These are phyloP conservation scores for Chaunax sp. DNA, from an alignment of 2,797 vertebrate species.

Conservation along the genomic window DNA sequence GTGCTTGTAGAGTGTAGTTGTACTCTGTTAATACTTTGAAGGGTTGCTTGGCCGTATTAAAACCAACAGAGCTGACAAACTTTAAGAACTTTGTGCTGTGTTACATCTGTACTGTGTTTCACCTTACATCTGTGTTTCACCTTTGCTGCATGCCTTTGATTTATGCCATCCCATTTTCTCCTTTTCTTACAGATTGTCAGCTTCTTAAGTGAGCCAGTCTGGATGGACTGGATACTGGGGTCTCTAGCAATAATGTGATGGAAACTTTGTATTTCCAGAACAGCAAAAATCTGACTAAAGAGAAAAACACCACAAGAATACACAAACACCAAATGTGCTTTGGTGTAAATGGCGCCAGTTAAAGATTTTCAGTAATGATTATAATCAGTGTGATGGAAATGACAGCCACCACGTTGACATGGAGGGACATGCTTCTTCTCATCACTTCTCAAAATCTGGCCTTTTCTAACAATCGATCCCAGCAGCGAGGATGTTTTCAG, in stretches of 20 bases:
- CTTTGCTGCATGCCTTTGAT: conserved; percentile 84
- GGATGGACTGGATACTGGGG: conserved; percentile 92
- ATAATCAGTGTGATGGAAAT: conserved; percentile 62
- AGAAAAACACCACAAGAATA: conserved; percentile 39
- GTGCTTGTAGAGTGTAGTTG: conserved; percentile 11
- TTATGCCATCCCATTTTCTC: conserved; percentile 90
- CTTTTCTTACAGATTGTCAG: conserved; percentile 96
- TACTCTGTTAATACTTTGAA: conserved; percentile 7
- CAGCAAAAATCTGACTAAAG: conserved; percentile 55
- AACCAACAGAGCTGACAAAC: conserved; percentile 27
- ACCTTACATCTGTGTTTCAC: conserved; percentile 73
- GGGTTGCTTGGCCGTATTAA: conserved; percentile 35
- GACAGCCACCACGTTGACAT: conserved; percentile 80
- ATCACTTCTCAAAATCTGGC: conserved; percentile 39
- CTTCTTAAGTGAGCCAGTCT: conserved; percentile 93
- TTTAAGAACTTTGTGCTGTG: conserved; percentile 6
- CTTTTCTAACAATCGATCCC: conserved; percentile 21
- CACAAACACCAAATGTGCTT: conserved; percentile 60
- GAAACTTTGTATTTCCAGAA: conserved; percentile 70
- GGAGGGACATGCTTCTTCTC: conserved; percentile 63
- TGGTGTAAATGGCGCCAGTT: conserved; percentile 23
- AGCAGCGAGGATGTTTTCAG: conserved; percentile 8
- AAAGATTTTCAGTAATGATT: conserved; percentile 41
- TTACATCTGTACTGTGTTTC: conserved; percentile 47
- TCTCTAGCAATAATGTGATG: conserved; percentile 81